Evolutionary conservation across 1,140 invertebrate species (phyloP).

Genomic region (Zophobas atratus): DNA sequence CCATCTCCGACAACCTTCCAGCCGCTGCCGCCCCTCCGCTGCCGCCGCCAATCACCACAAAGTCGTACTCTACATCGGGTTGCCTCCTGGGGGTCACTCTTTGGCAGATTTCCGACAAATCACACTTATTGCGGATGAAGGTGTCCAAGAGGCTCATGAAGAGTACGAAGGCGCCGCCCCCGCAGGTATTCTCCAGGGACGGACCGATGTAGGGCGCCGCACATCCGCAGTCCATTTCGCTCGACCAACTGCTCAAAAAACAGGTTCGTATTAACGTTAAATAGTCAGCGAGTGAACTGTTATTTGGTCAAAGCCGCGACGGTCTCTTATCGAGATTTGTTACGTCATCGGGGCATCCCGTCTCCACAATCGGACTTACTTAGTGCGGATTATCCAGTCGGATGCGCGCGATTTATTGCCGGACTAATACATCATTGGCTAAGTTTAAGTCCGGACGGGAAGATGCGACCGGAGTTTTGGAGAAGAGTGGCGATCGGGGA

Average conservation of each 20-base stretch:
- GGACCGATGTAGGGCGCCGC: constrained; percentile 67
- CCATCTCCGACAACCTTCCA: constrained; percentile 66
- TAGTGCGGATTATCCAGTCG: constrained; percentile 33
- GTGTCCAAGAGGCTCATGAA: constrained; percentile 74
- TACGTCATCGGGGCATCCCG: constrained; percentile 46
- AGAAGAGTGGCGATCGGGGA: background rate
- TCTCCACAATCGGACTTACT: constrained; percentile 36
- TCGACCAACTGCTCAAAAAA: constrained; percentile 27
- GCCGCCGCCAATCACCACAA: constrained; percentile 74
- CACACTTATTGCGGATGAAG: constrained; percentile 69
- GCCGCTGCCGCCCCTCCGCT: constrained; percentile 74
- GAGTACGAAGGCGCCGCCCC: constrained; percentile 70
- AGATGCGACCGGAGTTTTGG: constrained; percentile 2
- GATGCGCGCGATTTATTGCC: constrained; percentile 35
- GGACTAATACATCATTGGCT: constrained; percentile 32
- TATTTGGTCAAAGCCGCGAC: constrained; percentile 36
- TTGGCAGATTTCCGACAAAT: constrained; percentile 70
- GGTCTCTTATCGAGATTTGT: constrained; percentile 23
- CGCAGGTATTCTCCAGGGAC: constrained; percentile 69
- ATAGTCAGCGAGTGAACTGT: constrained; percentile 15
- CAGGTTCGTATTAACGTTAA: constrained; percentile 40
- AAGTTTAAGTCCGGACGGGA: background rate
- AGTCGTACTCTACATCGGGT: constrained; percentile 71
- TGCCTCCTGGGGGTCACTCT: constrained; percentile 66
- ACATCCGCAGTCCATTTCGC: constrained; percentile 66